Conservation (phyloP, 1,140 invertebrate species). For the Galendromus occidentalis region DNA sequence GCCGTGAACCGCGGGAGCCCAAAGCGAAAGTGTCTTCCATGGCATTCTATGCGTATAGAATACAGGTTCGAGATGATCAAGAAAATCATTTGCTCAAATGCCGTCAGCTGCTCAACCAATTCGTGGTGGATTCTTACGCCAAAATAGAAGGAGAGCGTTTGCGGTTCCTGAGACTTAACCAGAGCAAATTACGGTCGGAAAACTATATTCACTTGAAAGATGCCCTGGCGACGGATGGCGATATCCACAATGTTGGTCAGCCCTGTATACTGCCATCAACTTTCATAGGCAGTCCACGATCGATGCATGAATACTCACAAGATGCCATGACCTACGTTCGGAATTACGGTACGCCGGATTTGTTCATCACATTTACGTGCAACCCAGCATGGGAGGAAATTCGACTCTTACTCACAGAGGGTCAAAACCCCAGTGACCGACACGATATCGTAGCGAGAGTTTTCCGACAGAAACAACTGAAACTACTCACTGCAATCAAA, state of each 20-base stretch:
- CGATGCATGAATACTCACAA: constrained; percentile 19
- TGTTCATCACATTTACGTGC: constrained; percentile 32
- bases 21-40: neutral
- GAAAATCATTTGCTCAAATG: neutral
- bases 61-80: neutral
- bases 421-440: constrained; percentile 22
- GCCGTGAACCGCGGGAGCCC: neutral
- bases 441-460: constrained; percentile 28
- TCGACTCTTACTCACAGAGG: constrained; percentile 19
- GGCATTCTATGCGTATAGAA: neutral
- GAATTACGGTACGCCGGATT: constrained; percentile 25
- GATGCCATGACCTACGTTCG: constrained; percentile 25
- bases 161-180: constrained; percentile 11
- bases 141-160: constrained; percentile 15
- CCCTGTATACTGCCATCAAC: constrained; percentile 14
- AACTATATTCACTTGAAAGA: constrained; percentile 16
- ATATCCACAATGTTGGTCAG: neutral
- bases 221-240: neutral
- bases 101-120: constrained; percentile 16
- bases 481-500: constrained; percentile 22
- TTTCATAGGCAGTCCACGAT: constrained; percentile 13
- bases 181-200: constrained; percentile 15
- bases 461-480: constrained; percentile 26
- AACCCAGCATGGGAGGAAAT: constrained; percentile 34
- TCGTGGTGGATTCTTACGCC: constrained; percentile 15